Base-by-base conservation (phyloP, 1,140 invertebrate genomes). In the Nebria ingens region DNA sequence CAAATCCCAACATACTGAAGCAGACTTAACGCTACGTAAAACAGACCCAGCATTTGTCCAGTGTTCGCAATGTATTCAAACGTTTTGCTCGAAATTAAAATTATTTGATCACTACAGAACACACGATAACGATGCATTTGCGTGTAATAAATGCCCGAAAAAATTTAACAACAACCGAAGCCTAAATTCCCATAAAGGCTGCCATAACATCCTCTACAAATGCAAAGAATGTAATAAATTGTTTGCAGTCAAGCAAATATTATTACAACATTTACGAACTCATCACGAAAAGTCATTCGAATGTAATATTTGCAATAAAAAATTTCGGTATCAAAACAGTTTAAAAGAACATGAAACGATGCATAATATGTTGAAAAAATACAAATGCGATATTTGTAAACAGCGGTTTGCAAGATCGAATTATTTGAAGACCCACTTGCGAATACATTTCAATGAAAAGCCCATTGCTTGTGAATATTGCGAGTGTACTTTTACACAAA, bases 391-490 rank as follows among this genome's bases (percentile, higher is more conserved):
- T 4, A 13, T 17, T 1, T 53, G 52, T 62, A 56, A 60, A 61
- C 62, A 17, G 65, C 22, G 52, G 62, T 65, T 56, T 62, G 62
- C 52, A 1, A 25, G 15, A 4, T 11, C 4, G 4, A 53, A 53
- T 23, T 23, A 17, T 13, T 19, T 53, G 13, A 29, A 19, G 19
- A 25, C 25, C 25, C 52, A 53, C 34, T 17, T 53, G 22, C 21
- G 52, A 4, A 23, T 53, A 11, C 52, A 53, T 53, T 23, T 23
- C n/a, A 23, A 61, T 68, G 67, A 54, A 68, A 54, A 52, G 67
- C 60, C 51, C 64, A 59, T 40, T 65, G 61, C 42, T 64, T 63
- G 59, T 68, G 66, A n/a, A 65, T 66, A 55, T 68, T 63, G 52
- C 34, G 52, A 56, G 65, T 62, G 57, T 65, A 66, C 45, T 66